Conservation (phyloP, 2,113 vertebrate genomes). For the Mesoclemmys tuberculata region DNA sequence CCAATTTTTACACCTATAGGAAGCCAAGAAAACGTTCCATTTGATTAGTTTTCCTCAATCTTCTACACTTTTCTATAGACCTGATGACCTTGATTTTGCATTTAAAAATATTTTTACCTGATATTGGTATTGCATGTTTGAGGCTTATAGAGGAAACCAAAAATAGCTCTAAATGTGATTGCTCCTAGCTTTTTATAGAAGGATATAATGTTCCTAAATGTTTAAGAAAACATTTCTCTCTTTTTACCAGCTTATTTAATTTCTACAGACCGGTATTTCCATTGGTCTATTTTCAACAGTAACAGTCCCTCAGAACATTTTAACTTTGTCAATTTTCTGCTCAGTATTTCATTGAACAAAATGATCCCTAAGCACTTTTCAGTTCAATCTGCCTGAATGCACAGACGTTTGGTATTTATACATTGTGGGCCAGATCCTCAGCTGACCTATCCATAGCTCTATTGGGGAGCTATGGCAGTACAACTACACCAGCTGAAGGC, state of each 20-base stretch:
- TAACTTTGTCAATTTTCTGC: slow-evolving; percentile 25
- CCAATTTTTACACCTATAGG: fast-evolving
- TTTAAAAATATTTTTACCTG: background rate
- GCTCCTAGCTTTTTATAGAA: background rate
- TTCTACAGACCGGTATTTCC: background rate
- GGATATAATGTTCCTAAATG: background rate
- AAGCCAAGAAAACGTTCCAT: background rate
- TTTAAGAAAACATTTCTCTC: background rate
- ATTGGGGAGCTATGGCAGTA: background rate
- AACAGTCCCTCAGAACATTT: background rate
- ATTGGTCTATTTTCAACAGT: background rate
- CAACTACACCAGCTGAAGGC: background rate
- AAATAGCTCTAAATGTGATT: background rate
- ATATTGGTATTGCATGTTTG: background rate
- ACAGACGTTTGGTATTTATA: slow-evolving; percentile 72
- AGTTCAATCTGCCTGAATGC: slow-evolving; percentile 43
- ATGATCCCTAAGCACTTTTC: slow-evolving; percentile 69
- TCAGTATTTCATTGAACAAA: slow-evolving; percentile 61
- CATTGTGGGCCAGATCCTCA: background rate
- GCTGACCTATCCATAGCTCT: background rate
- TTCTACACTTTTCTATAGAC: background rate
- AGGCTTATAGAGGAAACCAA: background rate
- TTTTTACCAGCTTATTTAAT: background rate
- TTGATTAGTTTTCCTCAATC: background rate
- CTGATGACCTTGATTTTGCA: background rate